Percentiles rank a stretch among this genome's conserved stretches.
phyloP scores from a whole-genome alignment of 2,888 invertebrate genomes.

The Cerastis leucographa region DNA sequence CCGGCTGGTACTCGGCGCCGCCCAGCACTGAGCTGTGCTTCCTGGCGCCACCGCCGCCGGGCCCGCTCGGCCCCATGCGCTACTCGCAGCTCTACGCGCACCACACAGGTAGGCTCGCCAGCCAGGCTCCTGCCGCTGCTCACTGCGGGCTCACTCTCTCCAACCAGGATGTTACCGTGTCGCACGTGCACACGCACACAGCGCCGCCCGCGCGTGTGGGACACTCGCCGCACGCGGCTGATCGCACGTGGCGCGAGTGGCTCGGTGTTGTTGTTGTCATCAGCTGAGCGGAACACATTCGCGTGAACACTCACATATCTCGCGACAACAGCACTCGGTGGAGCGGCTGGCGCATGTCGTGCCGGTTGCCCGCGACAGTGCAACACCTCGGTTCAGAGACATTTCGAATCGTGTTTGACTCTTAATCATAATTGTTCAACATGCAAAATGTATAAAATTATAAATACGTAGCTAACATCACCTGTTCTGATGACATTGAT shows the following conservation, averaged over 20 bases:
- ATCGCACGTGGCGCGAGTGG: constrained; percentile 9
- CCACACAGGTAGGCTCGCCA: constrained; percentile 54
- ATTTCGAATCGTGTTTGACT: not conserved
- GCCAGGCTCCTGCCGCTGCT: not conserved
- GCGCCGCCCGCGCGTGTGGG: not conserved
- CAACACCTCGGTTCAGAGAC: no score
- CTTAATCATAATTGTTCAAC: not conserved
- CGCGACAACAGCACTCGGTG: no score
- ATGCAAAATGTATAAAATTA: no score
- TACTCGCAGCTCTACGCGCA: constrained; percentile 41
- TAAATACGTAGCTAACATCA: not conserved
- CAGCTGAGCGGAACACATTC: constrained; percentile 16
- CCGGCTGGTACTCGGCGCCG: constrained; percentile 68
- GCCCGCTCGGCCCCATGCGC: constrained; percentile 22
- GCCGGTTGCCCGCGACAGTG: no score
- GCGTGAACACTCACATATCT: not conserved
- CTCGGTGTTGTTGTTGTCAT: constrained; percentile 32
- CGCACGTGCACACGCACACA: constrained; percentile 20
- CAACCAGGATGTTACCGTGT: not conserved
- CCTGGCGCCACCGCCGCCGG: constrained; percentile 65
- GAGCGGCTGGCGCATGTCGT: not conserved
- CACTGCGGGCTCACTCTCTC: not conserved
- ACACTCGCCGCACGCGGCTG: not conserved
- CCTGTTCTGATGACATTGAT: not conserved
- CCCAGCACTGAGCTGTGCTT: constrained; percentile 64